Percentiles rank a stretch among this genome's conserved stretches.
Evolutionary conservation across 2,113 vertebrate genomes (phyloP).

Genomic region (Andinoacara biseriatus): DNA sequence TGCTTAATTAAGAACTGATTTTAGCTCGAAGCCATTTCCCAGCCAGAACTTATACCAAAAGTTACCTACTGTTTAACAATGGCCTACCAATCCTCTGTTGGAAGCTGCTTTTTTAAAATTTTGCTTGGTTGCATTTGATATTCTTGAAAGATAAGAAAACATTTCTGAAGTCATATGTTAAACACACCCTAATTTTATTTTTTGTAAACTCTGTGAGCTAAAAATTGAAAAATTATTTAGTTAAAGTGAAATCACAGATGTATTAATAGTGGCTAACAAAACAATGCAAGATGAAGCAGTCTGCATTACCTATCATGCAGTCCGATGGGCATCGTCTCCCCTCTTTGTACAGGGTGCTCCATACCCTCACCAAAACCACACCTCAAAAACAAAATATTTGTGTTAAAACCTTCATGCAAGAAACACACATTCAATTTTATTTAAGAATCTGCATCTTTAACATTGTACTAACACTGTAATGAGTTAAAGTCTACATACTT

Average conservation of each 20-base stretch:
- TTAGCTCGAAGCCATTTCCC: conserved; percentile 15
- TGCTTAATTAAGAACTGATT: conserved; percentile 41
- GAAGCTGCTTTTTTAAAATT: neutral
- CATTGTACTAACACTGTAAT: neutral
- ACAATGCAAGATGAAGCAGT: neutral
- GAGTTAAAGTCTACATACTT: neutral
- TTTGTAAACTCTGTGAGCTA: neutral
- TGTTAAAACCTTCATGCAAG: neutral
- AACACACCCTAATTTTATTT: neutral
- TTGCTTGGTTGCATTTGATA: neutral
- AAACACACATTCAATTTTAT: neutral
- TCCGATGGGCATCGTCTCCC: conserved; percentile 84
- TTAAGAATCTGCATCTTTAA: neutral
- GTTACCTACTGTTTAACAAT: neutral
- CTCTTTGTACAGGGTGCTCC: conserved; percentile 88
- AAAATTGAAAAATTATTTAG: neutral
- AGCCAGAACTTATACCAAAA: neutral
- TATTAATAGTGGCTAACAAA: neutral
- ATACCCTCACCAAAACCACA: conserved; percentile 81
- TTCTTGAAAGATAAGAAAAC: neutral
- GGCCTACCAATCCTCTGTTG: neutral
- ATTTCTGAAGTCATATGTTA: neutral
- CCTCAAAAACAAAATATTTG: conserved; percentile 62
- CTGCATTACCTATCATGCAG: conserved; percentile 85
- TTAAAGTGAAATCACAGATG: neutral